A percentile compares a stretch with the other conserved stretches of the same genome.
Evolutionary conservation across 2,888 invertebrate species (phyloP).

Genomic region (Uloborus plumipes): DNA sequence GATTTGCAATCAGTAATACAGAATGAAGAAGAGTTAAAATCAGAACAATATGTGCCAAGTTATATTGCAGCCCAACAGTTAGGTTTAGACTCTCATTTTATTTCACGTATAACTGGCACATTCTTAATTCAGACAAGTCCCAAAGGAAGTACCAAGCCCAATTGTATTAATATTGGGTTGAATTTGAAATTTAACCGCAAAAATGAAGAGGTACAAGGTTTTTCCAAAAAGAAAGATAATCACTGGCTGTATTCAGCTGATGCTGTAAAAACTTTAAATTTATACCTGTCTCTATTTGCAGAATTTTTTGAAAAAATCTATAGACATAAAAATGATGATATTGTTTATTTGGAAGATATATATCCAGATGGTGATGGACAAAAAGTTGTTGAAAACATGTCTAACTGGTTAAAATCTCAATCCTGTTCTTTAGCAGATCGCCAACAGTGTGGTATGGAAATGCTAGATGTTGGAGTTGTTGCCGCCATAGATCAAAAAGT

Average conservation of each 20-base stretch:
- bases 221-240: constrained; percentile 70
- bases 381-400: constrained; percentile 71
- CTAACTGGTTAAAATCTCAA: constrained; percentile 81
- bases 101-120: constrained; percentile 89
- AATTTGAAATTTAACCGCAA: constrained; percentile 90
- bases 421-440: constrained; percentile 77
- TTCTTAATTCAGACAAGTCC: constrained; percentile 76
- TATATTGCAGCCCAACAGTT: constrained; percentile 71
- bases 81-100: constrained; percentile 78
- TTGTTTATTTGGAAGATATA: constrained; percentile 53
- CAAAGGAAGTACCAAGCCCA: constrained; percentile 66
- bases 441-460: constrained; percentile 80
- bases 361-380: constrained; percentile 57
- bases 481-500: constrained; percentile 75
- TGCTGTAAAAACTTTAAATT: constrained; percentile 79
- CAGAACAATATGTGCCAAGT: constrained; percentile 69
- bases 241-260: constrained; percentile 86
- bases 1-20: constrained; percentile 69
- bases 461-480: constrained; percentile 80
- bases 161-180: constrained; percentile 84
- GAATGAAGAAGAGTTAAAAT: constrained; percentile 40
- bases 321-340: constrained; percentile 55
- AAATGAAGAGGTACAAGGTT: constrained; percentile 76
- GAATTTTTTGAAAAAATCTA: constrained; percentile 79
- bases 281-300: constrained; percentile 81